Conservation (phyloP, 1,140 invertebrate genomes). For the Drosophila prosaltans region DNA sequence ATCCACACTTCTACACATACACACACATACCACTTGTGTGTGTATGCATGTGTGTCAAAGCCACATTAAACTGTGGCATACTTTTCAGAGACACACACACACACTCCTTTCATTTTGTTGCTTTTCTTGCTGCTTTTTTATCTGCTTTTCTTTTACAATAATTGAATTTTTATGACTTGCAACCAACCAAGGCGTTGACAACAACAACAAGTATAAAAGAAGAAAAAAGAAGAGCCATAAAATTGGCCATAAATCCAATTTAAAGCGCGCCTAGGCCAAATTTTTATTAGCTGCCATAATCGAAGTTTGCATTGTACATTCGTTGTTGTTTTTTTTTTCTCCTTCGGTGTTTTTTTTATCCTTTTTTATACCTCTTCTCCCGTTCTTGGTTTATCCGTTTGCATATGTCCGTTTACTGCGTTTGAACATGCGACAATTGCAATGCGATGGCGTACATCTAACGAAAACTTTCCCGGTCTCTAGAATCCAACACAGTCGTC, state of each 20-base stretch:
- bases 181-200: constrained; percentile 35
- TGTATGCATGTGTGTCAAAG: constrained; percentile 70
- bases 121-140: constrained; percentile 30
- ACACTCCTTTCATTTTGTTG: constrained; percentile 15
- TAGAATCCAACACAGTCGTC: background rate
- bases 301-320: constrained; percentile 55
- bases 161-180: constrained; percentile 72
- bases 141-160: constrained; percentile 48
- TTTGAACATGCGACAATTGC: constrained; percentile 67
- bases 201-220: constrained; percentile 16
- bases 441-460: constrained; percentile 17
- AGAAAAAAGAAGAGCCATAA: constrained; percentile 45
- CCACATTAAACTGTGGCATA: constrained; percentile 41
- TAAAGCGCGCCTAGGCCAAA: constrained; percentile 46
- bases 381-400: background rate
- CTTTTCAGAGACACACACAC: constrained; percentile 29
- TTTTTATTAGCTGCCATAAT: constrained; percentile 74
- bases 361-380: background rate
- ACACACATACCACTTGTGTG: constrained; percentile 9
- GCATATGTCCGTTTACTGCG: constrained; percentile 55
- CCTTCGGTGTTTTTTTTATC: background rate
- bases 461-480: constrained; percentile 13
- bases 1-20: background rate
- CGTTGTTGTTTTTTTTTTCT: constrained; percentile 10
- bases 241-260: constrained; percentile 54